Conservation (phyloP, 1,140 invertebrate species). For the Scaptomyza hsui region DNA sequence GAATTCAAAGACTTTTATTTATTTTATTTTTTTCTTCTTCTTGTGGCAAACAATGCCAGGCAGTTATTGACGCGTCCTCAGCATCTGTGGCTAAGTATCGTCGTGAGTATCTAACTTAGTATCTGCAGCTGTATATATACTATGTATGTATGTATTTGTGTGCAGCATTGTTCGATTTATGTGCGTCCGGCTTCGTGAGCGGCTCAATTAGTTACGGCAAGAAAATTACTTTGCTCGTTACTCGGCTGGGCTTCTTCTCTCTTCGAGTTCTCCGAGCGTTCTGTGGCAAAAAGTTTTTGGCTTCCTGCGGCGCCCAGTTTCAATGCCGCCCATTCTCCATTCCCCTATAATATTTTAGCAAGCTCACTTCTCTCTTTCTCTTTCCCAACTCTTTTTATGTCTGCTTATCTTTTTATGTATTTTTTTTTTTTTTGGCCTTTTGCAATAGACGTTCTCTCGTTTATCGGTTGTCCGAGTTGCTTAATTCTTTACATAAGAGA, state of each 20-base stretch:
- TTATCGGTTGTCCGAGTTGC: constrained; percentile 39
- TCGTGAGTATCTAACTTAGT: constrained; percentile 9
- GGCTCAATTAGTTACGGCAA: constrained; percentile 78
- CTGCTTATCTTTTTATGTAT: constrained; percentile 25
- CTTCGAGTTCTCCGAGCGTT: constrained; percentile 43
- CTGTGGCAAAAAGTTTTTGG: constrained; percentile 23
- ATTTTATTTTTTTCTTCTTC: neutral
- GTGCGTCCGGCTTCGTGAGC: constrained; percentile 46
- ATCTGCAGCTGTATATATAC: constrained; percentile 33
- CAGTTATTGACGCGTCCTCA: constrained; percentile 33
- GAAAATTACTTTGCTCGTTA: constrained; percentile 65
- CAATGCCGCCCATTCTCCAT: constrained; percentile 12
- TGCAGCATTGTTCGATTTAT: constrained; percentile 67
- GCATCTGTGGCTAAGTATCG: constrained; percentile 24
- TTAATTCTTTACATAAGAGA: constrained; percentile 54
- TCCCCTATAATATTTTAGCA: constrained; percentile 37
- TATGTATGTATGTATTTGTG: constrained; percentile 14
- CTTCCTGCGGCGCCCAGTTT: constrained; percentile 45
- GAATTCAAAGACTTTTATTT: neutral
- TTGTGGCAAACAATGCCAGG: constrained; percentile 21
- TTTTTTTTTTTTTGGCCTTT: constrained; percentile 24
- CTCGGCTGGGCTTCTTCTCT: too few relatives aligned
- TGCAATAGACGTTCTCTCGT: constrained; percentile 37
- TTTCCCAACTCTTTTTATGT: constrained; percentile 10
- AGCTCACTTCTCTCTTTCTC: neutral